Percentiles rank a stretch among this genome's conserved stretches.
These are phyloP conservation scores for Rhabdomys dilectus DNA, from an alignment of 2,113 vertebrate genomes.

Conservation along the genomic window DNA sequence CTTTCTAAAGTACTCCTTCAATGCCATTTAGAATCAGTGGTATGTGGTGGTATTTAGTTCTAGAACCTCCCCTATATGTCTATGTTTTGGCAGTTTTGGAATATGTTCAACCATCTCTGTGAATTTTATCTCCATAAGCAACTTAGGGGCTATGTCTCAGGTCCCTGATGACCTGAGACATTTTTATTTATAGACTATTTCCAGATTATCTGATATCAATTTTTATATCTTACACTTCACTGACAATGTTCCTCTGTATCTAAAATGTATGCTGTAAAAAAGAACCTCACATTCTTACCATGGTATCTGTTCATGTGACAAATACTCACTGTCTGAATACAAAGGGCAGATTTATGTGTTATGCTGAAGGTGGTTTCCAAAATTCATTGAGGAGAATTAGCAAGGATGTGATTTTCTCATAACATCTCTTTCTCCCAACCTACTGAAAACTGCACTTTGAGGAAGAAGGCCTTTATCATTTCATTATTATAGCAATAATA, in stretches of 20 bases:
- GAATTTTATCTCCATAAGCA: background rate
- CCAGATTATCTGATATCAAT: background rate
- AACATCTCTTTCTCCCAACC: background rate
- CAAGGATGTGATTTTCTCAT: background rate
- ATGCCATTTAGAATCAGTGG: background rate
- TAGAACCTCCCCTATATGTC: background rate
- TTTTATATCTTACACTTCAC: background rate
- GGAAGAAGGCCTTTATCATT: background rate
- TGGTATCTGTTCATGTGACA: background rate
- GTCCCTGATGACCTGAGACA: background rate
- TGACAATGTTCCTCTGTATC: background rate
- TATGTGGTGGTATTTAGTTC: background rate
- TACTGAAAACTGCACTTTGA: background rate
- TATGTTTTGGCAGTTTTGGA: background rate
- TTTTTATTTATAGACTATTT: conserved; percentile 30
- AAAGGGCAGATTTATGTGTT: background rate
- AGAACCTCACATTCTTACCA: background rate
- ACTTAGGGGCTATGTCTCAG: background rate
- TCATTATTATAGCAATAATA: background rate
- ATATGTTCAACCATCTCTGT: background rate
- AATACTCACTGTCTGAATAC: background rate
- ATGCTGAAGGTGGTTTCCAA: background rate
- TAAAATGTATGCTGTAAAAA: background rate
- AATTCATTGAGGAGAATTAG: background rate
- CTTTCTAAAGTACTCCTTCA: background rate